phyloP scores from a whole-genome alignment of 37 sponge, comb jelly and placozoan species.

The Ianthella basta region DNA sequence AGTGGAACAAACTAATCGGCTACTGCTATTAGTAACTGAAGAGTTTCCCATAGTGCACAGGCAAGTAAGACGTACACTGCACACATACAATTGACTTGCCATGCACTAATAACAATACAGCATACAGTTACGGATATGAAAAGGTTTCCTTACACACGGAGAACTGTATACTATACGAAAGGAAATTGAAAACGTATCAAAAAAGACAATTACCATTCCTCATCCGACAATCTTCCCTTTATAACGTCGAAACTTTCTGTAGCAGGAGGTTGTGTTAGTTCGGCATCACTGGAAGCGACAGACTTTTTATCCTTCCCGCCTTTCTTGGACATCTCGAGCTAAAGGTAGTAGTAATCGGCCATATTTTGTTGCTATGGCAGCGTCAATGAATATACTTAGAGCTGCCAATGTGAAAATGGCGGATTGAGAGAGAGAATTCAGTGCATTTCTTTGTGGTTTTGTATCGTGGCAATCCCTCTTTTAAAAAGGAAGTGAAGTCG shows the following conservation, averaged over 20 bases:
- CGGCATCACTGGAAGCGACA: background rate
- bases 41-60: no score
- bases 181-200: background rate
- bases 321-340: slow-evolving; percentile 4
- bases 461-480: slow-evolving; percentile 5
- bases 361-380: slow-evolving; percentile 11
- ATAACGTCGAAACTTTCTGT: slow-evolving; percentile 2
- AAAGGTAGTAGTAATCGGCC: background rate
- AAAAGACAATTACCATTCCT: slow-evolving; percentile 16
- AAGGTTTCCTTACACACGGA: no score
- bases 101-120: no score
- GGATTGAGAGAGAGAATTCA: background rate
- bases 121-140: no score
- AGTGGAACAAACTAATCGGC: no score
- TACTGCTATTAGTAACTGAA: no score
- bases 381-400: slow-evolving; percentile 14
- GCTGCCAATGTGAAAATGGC: background rate
- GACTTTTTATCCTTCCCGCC: slow-evolving; percentile 15
- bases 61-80: no score
- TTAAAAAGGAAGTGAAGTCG: slow-evolving; percentile 21
- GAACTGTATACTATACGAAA: background rate
- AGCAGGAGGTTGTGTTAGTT: background rate
- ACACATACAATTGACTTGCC: no score
- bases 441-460: slow-evolving; percentile 1
- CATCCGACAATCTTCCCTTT: slow-evolving; percentile 5